Base-by-base conservation (phyloP, 1,140 invertebrate species). In the Drosophila azteca region DNA sequence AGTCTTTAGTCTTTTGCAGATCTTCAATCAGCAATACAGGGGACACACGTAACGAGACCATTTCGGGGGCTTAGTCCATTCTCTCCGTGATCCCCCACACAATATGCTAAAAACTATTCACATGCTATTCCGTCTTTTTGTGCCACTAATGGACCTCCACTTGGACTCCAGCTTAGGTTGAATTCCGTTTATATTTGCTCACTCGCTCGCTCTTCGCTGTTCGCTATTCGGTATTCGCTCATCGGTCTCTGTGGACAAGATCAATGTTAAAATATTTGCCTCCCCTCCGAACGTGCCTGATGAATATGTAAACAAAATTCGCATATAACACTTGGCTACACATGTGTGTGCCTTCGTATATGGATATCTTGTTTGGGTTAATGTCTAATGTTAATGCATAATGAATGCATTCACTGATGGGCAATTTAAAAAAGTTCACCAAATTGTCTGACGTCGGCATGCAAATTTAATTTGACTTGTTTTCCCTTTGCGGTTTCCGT, bases 401-500 rank as follows among this genome's bases (percentile, higher is more conserved):
- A 82, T 70, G 72, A 85, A 87, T 85, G 81, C 82, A 82, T 87
- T 73, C 74, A 62, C 62, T 77, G 82, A 84, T 74, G 81, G 77
- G 78, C 74, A 87, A 85, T 87, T 85, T 87, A 87, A 85, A 85
- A 85, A 81, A 82, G 82, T 85, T 87, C 69, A 84, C 81, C 77
- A 85, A 84, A 85, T 84, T 84, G 81, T 74, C 71, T 57, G 80
- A 84, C 71, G 67, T 82, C 80, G 74, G 71, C 78, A 85, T 88
- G 83, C 76, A 78, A 85, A 85, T 88, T 85, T 87, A 62, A 82
- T 78, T 88, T 78, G 82, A 78, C 74, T 85, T 72, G 78, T 79
- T 85, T 85, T 87, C 74, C 82, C 78, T 88, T 85, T 80, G 72
- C 71, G 71, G 68, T 71, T 55, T 70, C 62, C 55, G 49, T 77